Evolutionary conservation across 2,797 vertebrate genomes (phyloP), one percentile per base, ranked within the genome.

Genomic region (Ateles fusciceps): DNA sequence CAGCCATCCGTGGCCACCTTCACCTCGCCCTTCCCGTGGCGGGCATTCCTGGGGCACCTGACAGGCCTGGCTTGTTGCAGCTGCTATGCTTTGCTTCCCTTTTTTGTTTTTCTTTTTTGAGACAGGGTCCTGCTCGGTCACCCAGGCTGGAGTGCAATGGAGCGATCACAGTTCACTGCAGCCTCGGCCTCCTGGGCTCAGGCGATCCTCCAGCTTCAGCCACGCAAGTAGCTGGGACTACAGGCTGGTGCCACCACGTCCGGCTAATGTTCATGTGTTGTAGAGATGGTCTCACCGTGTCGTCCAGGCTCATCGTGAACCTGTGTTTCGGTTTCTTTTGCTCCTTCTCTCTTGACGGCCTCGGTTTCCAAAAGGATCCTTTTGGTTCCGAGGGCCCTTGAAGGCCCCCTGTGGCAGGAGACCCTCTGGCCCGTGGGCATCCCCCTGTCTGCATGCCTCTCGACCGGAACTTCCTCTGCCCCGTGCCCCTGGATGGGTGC

Each of bases 361-460:
- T 30, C 0, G 0, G 22, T 61, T 74, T 39, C 26, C 26, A 17
- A 48, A 87, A 39, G 15, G 48, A 52, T 7, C 6, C 12, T 48
- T 48, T 21, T 26, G 86, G 21, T 19, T 36, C 26, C 30, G 1
- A 64, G 55, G 28, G 26, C 0, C 11, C 55, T 17, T 0, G 21
- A n/a, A 26, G 48, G 39, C 7, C 28, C 46, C 46, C 76, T 1
- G 26, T 4, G 15, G 11, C 87, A 14, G 5, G 61, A 85, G 42
- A 17, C 24, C 3, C 2, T 19, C 57, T 0, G 0, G 1, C 1
- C 13, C 13, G 44, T 5, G 10, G 57, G 59, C 4, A 1, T 22
- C 50, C 26, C 26, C 64, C 61, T 3, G 3, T 48, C 46, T 0
- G 15, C 5, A 17, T 5, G 19, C 33, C 50, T 19, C 55, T 9